Base-by-base conservation (phyloP, 2,797 vertebrate species). In the Thaleichthys pacificus region DNA sequence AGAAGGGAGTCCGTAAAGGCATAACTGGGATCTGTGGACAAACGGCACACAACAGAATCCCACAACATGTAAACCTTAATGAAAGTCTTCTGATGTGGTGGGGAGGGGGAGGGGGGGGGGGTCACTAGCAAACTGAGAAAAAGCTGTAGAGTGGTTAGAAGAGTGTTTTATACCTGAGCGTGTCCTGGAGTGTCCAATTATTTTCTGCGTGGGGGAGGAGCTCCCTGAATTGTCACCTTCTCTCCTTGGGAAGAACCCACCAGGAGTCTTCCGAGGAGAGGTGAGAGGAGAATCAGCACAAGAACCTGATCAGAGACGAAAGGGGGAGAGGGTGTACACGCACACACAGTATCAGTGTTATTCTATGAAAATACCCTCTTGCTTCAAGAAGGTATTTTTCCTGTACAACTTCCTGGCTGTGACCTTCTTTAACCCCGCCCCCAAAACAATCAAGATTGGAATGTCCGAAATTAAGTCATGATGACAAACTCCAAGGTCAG, bases 21-120 rank as follows among this genome's bases (percentile, higher is more conserved):
- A 28, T 66, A 61, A 17, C 61, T 82, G n/a, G 86, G 72, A 26
- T 90, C 91, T 93, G 72, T 54, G 12, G 64, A 56, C 5, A 32
- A 2, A 56, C 63, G 79, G 64, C 1, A 71, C 30, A 75, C 3
- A 30, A 56, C 35, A 58, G 21, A 19, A 15, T 3, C 42, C 0
- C 42, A 11, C 11, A 51, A 28, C 51, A n/a, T 22, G 35, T 32
- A 64, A 17, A 65, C 8, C 35, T 24, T 26, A 22, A 5, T 19
- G 12, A 67, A 26, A 24, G 49, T 19, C 17, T 3, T 35, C 4
- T 14, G n/a, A 49, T 12, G 15, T 49, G 2, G 2, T 49, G 3
- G 3, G 8, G 8, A 0, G 0, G 8, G 3, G n/a, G n/a, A n/a
- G 42, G 8, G 42, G 8, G 14, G 8, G 8, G 8, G 0, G 8